Evolutionary conservation across 1,140 invertebrate species (phyloP), one percentile per base, ranked within the genome.

Genomic region (Daktulosphaira vitifoliae): DNA sequence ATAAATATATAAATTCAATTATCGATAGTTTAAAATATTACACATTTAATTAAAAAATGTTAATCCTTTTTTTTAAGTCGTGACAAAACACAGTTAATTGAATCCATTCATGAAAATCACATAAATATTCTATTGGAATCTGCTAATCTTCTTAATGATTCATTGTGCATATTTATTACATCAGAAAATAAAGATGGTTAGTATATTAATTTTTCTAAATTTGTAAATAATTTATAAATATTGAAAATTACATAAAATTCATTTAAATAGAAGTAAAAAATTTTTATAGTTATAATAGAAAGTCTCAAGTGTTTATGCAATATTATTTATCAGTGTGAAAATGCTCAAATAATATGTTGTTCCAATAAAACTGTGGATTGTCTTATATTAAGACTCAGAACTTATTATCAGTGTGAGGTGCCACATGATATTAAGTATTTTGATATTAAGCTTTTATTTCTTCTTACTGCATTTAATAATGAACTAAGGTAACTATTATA

Each of bases 301-400:
- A 84, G 89, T 0, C 74, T 90, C 49, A 97, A 96, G 77, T 86
- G 90, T 72, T 74, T 96, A 2, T 94, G 89, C 72, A 97, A 97
- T 76, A 75, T 96, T 46, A 78, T 93, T 49, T 95, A 83, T 73
- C 91, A 95, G 73, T 90, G 87, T 76, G 71, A 75, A 50, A 80
- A 81, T 48, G 83, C 85, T 1, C 84, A 87, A 68, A 78, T 78
- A 65, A 76, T 86, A 38, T 87, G 89, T 74, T 78, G 82, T 50
- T 79, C 84, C 68, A 88, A 87, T 73, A 78, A 79, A 15, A 85
- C 87, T 69, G 76, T 92, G 15, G 81, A 88, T 68, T 82, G 82
- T 48, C 78, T 95, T 22, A 78, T 93, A 3, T 80, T 85, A 65
- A 80, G 89, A 59, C 74, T 95, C n/a, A 80, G 80, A 70, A 82